A percentile compares a stretch with the other conserved stretches of the same genome.
phyloP scores from a whole-genome alignment of 2,113 vertebrate genomes.

The Engystomops pustulosus region DNA sequence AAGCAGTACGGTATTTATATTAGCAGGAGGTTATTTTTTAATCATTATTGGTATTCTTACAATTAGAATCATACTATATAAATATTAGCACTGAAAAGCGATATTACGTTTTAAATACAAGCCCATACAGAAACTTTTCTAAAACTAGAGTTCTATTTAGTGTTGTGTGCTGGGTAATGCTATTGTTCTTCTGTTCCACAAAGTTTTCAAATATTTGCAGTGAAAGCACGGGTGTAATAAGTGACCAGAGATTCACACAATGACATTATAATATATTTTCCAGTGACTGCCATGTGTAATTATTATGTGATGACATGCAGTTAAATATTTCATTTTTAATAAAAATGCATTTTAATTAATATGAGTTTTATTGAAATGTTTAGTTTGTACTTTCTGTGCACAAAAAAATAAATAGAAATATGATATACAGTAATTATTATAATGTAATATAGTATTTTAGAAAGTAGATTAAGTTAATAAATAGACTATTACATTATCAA shows the following conservation, averaged over 20 bases:
- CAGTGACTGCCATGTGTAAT: neutral
- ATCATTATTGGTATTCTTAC: neutral
- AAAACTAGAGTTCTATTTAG: neutral
- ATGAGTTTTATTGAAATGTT: no score
- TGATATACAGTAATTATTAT: no score
- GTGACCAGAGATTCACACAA: neutral
- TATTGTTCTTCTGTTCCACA: conserved; percentile 43
- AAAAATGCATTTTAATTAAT: neutral
- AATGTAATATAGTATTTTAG: no score
- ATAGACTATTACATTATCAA: no score
- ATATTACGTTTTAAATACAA: neutral
- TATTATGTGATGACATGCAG: neutral
- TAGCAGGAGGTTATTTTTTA: no score
- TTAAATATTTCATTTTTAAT: neutral
- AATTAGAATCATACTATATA: neutral
- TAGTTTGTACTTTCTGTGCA: no score
- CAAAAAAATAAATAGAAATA: no score
- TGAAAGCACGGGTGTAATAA: no score
- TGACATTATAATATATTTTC: neutral
- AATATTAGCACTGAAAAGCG: neutral
- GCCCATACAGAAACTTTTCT: neutral
- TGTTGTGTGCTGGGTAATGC: no score
- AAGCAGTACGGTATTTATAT: neutral
- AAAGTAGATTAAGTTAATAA: no score
- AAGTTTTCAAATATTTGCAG: no score